Percentiles rank a stretch among this genome's conserved stretches.
Evolutionary conservation across 2,797 vertebrate species (phyloP).

Genomic region (Sphenopsis melanotis): DNA sequence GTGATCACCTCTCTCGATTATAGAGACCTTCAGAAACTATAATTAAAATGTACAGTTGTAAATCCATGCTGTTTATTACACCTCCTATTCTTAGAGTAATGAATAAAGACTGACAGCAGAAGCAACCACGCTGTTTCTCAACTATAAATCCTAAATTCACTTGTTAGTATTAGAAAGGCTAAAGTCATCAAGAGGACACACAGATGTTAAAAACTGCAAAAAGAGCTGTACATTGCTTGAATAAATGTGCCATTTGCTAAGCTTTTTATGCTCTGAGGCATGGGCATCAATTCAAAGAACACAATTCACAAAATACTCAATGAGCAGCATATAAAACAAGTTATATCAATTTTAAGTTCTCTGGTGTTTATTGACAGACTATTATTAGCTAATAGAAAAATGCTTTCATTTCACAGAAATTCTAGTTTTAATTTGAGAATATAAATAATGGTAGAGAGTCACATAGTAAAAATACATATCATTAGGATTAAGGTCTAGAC

Average conservation of each 20-base stretch:
- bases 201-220: not conserved
- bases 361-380: not conserved
- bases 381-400: not conserved
- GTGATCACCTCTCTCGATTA: not conserved
- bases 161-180: conserved; percentile 44
- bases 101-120: conserved; percentile 28
- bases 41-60: conserved; percentile 31
- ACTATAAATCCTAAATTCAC: conserved; percentile 39
- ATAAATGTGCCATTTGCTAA: not conserved
- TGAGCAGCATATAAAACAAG: not conserved
- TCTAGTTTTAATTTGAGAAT: not conserved
- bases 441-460: not conserved
- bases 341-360: not conserved
- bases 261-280: not conserved
- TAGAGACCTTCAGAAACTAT: conserved; percentile 7
- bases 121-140: conserved; percentile 38
- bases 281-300: not conserved
- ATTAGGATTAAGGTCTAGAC: not conserved
- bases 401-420: not conserved
- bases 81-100: conserved; percentile 8
- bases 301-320: not conserved
- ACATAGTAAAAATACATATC: not conserved
- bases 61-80: conserved; percentile 39
- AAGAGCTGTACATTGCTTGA: not conserved
- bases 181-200: conserved; percentile 24